Conservation (phyloP, 2,113 vertebrate genomes). For the Oxygymnocypris stewartii region DNA sequence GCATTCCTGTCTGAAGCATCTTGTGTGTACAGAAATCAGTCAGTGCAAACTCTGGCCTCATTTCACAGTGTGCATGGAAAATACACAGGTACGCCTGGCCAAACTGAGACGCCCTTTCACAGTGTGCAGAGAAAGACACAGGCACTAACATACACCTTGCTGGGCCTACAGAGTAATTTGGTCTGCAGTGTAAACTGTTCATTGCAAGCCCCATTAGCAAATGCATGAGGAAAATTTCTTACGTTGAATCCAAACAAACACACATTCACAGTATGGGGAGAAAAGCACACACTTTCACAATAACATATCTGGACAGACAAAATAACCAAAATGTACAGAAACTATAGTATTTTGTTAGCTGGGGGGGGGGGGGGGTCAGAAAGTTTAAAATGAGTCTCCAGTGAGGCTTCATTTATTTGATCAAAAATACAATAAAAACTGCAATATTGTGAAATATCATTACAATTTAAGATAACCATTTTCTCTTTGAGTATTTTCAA, state of each 20-base stretch:
- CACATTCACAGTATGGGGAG: conserved; percentile 35
- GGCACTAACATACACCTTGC: conserved; percentile 34
- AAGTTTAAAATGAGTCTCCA: background rate
- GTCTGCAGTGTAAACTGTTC: background rate
- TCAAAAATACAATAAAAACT: background rate
- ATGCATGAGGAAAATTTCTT: conserved; percentile 46
- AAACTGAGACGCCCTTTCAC: conserved; percentile 46
- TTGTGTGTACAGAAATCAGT: conserved; percentile 42
- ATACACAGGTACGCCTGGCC: conserved; percentile 31
- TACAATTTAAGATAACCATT: background rate
- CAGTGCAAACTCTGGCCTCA: conserved; percentile 40
- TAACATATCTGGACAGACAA: background rate
- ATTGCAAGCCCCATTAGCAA: conserved; percentile 44
- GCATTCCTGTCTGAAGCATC: background rate
- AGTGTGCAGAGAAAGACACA: conserved; percentile 47
- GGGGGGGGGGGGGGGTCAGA: background rate
- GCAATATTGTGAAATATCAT: background rate
- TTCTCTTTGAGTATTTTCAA: background rate
- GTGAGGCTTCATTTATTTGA: background rate
- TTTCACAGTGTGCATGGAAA: conserved; percentile 46
- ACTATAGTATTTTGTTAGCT: background rate
- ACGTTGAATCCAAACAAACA: conserved; percentile 32
- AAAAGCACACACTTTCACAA: background rate
- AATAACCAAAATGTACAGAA: background rate
- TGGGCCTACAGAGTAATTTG: conserved; percentile 25